Evolutionary conservation across 2,797 vertebrate genomes (phyloP).

Genomic region (Masticophis lateralis): DNA sequence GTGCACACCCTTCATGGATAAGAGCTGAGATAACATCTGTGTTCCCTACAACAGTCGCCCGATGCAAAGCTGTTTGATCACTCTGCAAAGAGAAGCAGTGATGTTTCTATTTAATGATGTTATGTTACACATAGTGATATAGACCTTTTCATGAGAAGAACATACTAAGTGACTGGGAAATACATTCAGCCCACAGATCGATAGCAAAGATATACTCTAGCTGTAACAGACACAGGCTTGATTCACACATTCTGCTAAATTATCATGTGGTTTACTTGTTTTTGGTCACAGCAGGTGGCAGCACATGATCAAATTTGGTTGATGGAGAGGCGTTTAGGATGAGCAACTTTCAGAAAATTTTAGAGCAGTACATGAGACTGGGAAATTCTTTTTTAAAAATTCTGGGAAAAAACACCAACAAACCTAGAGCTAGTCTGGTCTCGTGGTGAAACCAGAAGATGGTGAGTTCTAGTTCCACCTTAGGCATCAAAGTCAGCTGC

Average conservation of each 20-base stretch:
- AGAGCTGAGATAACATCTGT: conserved; percentile 83
- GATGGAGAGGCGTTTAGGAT: background rate
- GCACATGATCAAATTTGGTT: background rate
- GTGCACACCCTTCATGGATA: conserved; percentile 89
- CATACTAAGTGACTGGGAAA: background rate
- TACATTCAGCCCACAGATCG: conserved; percentile 23
- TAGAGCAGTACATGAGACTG: background rate
- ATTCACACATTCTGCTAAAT: background rate
- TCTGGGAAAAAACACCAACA: background rate
- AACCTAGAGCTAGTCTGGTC: background rate
- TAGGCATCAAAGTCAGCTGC: background rate
- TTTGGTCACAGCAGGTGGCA: background rate
- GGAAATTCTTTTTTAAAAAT: background rate
- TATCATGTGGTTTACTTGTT: background rate
- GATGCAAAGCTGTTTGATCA: conserved; percentile 91
- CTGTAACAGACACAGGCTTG: background rate
- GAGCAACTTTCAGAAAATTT: background rate
- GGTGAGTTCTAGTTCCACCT: background rate
- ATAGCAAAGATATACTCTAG: background rate
- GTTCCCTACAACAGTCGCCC: conserved; percentile 90
- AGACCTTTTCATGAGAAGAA: background rate
- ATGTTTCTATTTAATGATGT: background rate
- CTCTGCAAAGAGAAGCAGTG: conserved; percentile 72
- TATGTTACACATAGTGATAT: background rate
- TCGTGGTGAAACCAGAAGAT: background rate